Evolutionary conservation across 2,113 vertebrate species (phyloP), one percentile per base, ranked within the genome.

Genomic region (Tragelaphus scriptus): DNA sequence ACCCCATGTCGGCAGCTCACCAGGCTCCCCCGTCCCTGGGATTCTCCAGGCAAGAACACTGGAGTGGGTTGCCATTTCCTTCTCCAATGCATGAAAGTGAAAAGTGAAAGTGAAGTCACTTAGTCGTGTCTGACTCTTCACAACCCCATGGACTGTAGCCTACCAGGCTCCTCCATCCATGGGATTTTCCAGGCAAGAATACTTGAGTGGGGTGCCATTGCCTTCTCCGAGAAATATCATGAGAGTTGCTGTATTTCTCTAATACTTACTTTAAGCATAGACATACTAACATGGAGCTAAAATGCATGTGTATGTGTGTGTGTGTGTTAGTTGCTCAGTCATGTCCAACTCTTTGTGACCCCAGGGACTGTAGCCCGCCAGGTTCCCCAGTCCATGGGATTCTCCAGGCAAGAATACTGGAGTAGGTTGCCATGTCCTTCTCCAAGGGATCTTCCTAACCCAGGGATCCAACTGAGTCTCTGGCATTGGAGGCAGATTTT

Each of bases 141-240:
- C 13, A 5, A 61, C 59, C 59, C 59, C 59, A 61, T 28, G 26
- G 59, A 61, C 59, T 13, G 2, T 13, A 28, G 59, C 26, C 59
- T 28, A 28, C 26, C 26, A 28, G 25, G 59, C 26, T 5, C 59
- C 59, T 61, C 26, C 0, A 0, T 61, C 58, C 58, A 13, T 0
- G 11, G 26, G 58, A 61, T 28, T 61, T 13, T 61, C 11, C 58
- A 61, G 58, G 58, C 58, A 59, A 59, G 58, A 26, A 25, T 59
- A 59, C 58, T 28, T 5, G 58, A 59, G 58, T 59, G 58, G 25
- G 59, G 6, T 61, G 26, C 59, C 26, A 61, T 61, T 61, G 59
- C 12, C 12, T 28, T 61, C 59, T 61, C 59, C 0, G 2, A 63
- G 71, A 81, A 92, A 36, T 55, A 7, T 55, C 47, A 84, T 11